Conservation (phyloP, 1,140 invertebrate species). For the Drosophila funebris region DNA sequence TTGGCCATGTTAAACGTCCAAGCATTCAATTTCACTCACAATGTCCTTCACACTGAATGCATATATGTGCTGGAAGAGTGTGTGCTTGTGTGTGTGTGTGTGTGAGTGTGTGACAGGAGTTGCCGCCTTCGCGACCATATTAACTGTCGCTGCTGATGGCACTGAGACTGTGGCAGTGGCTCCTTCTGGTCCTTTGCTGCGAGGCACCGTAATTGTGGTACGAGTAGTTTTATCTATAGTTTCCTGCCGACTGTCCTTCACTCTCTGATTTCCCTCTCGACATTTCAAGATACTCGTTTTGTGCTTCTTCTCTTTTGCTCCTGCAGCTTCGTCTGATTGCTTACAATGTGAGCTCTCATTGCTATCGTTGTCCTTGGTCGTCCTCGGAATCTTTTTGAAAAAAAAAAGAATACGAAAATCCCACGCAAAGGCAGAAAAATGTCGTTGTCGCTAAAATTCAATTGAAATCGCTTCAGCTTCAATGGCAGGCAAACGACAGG, state of each 20-base stretch:
- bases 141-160: conserved; percentile 43
- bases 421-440: conserved; percentile 53
- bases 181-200: conserved; percentile 2
- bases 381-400: conserved; percentile 44
- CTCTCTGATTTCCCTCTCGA: conserved; percentile 21
- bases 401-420: conserved; percentile 72
- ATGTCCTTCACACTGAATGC: conserved; percentile 72
- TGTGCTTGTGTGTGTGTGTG: conserved; percentile 1
- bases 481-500: conserved; percentile 76
- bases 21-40: conserved; percentile 67
- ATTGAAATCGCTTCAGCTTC: conserved; percentile 78
- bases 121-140: conserved; percentile 47
- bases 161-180: conserved; percentile 10
- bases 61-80: conserved; percentile 9
- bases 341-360: conserved; percentile 56
- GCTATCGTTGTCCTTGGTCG: conserved; percentile 15
- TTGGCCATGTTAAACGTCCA: conserved; percentile 37
- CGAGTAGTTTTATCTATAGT: conserved; percentile 68
- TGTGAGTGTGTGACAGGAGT: conserved; percentile 7
- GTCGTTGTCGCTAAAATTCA: conserved; percentile 72
- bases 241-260: not conserved
- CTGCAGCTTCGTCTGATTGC: conserved; percentile 49
- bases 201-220: conserved; percentile 17
- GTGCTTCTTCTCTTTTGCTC: conserved; percentile 8
- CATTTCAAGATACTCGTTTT: conserved; percentile 58